phyloP scores from a whole-genome alignment of 1,140 invertebrate genomes.

The Caenorhabditis remanei region DNA sequence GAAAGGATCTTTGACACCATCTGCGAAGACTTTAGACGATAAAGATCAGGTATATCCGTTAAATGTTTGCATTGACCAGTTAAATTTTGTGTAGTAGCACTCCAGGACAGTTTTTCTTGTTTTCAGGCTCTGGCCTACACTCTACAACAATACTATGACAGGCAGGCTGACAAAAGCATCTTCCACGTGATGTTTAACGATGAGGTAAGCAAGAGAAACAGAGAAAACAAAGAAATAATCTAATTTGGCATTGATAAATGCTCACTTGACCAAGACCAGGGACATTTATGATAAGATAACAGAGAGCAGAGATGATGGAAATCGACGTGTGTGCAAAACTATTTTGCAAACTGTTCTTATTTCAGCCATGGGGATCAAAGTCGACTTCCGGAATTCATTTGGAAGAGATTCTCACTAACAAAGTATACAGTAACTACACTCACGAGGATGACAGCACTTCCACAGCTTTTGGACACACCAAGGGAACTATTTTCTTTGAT shows the following conservation, averaged over 20 bases:
- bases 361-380: slow-evolving; percentile 51
- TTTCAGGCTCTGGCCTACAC: slow-evolving; percentile 70
- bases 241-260: slow-evolving; percentile 17
- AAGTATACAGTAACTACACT: neutral
- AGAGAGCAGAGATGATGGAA: slow-evolving; percentile 13
- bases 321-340: neutral
- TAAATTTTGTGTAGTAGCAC: neutral
- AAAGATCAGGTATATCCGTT: slow-evolving; percentile 62
- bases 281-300: neutral
- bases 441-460: slow-evolving; percentile 9
- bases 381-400: neutral
- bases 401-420: slow-evolving; percentile 30
- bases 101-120: neutral
- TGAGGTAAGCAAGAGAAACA: slow-evolving; percentile 54
- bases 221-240: neutral
- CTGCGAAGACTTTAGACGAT: slow-evolving; percentile 54
- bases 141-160: slow-evolving; percentile 68
- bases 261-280: slow-evolving; percentile 20
- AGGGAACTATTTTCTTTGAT: slow-evolving; percentile 68
- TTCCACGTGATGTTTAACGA: slow-evolving; percentile 71
- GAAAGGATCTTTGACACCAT: slow-evolving; percentile 61
- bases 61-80: neutral
- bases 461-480: slow-evolving; percentile 40
- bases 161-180: slow-evolving; percentile 55
- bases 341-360: slow-evolving; percentile 3